Conservation (phyloP, 1,140 invertebrate genomes). For the Parapsyche elsis region DNA sequence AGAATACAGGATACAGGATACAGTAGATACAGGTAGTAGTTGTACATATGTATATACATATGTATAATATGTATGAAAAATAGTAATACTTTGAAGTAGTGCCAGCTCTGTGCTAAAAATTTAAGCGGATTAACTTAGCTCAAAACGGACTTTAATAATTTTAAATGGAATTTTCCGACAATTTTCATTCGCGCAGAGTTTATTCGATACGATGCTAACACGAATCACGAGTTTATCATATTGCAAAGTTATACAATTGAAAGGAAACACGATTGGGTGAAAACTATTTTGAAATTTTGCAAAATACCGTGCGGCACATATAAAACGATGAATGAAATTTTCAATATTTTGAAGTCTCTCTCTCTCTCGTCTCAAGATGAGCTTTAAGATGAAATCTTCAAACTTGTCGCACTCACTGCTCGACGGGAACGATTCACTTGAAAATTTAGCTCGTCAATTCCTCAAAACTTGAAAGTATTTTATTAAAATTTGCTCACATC, state of each 20-base stretch:
- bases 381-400: conserved; percentile 18
- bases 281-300: not conserved
- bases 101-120: not conserved
- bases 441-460: conserved; percentile 15
- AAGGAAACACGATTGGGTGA: not conserved
- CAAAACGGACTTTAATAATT: not conserved
- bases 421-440: conserved; percentile 5
- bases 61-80: not conserved
- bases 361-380: not conserved
- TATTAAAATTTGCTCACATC: conserved; percentile 11
- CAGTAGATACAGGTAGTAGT: not conserved
- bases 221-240: not conserved
- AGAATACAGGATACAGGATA: too few relatives aligned
- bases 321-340: too few relatives aligned
- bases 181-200: too few relatives aligned
- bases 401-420: conserved; percentile 14
- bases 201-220: too few relatives aligned
- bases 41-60: not conserved
- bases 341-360: too few relatives aligned
- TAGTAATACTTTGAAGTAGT: not conserved
- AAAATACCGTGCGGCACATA: not conserved
- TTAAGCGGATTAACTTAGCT: not conserved
- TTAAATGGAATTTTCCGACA: too few relatives aligned
- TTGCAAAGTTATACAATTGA: not conserved
- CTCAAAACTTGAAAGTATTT: not conserved